Base-by-base conservation (phyloP, 2,888 invertebrate species). In the Plebejus argus region DNA sequence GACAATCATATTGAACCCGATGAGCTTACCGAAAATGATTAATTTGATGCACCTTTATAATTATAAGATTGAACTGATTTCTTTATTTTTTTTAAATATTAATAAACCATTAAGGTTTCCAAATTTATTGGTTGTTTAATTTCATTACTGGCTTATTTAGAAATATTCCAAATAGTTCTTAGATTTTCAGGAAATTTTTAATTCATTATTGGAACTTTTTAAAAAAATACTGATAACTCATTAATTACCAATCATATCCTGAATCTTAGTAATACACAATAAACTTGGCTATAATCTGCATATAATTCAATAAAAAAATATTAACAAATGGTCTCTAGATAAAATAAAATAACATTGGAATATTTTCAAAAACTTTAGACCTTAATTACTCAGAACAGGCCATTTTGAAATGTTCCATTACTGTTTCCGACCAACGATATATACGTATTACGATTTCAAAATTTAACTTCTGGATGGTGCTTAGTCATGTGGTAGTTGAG, bases 401-500 rank as follows among this genome's bases (percentile, higher is more conserved):
- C 28, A 45, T 45, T 45, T 45, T 45, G 45, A 45, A 45, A 45
- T 45, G 45, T 45, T 45, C 45, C 45, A 45, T 45, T 8, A 45
- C 10, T 45, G 45, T 8, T 45, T 45, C 45, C 45, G 45, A 45
- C 45, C 45, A 4, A 45, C 45, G 45, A 45, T 45, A 45, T 45
- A 3, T 3, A n/a, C 79, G 45, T 45, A 45, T 39, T 4, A 20
- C 1, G 20, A 53, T 7, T 45, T 81, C 83, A 91, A 82, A 85
- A 92, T 58, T 88, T 88, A 0, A 91, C 91, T 20, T 85, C 89
- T 0, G 93, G 92, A 79, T 93, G 93, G 76, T 92, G 89, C 70
- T 91, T 94, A 0, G 87, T 82, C 93, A 93, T 92, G 58, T 93
- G 92, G 80, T 91, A 93, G 79, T 93, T 93, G 78, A 92, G 81